Conservation (phyloP, 2,113 vertebrate genomes). For the Gallinago paraguaiae region DNA sequence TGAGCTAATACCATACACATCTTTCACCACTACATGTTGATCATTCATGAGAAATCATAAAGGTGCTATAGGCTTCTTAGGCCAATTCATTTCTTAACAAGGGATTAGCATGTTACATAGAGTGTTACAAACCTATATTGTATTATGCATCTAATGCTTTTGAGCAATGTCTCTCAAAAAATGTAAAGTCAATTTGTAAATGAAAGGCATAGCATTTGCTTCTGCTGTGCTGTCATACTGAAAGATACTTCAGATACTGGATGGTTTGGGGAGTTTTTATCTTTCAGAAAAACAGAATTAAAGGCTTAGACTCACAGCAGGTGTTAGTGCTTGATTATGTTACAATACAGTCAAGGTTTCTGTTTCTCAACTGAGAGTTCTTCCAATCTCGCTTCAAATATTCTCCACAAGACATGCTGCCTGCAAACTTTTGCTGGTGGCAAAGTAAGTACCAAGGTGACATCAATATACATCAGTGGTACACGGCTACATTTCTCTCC, state of each 20-base stretch:
- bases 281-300: not conserved
- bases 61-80: not conserved
- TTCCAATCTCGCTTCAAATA: not conserved
- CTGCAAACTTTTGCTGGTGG: not conserved
- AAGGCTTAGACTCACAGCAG: not conserved
- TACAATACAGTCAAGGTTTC: not conserved
- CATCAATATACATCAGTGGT: not conserved
- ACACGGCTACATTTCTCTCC: not conserved
- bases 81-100: not conserved
- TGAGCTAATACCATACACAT: not conserved
- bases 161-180: not conserved
- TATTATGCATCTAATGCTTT: not conserved
- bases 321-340: not conserved
- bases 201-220: not conserved
- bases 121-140: not conserved
- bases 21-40: not conserved
- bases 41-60: not conserved
- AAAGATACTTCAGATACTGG: not conserved
- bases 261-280: not conserved
- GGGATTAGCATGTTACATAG: not conserved
- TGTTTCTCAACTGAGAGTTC: not conserved
- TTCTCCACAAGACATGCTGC: not conserved
- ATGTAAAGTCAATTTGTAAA: not conserved
- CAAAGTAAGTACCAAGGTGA: not conserved
- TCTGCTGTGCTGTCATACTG: not conserved